A percentile compares a stretch with the other conserved stretches of the same genome.
Conservation (phyloP, 2,113 vertebrate species). For the Todiramphus saurophagus region DNA sequence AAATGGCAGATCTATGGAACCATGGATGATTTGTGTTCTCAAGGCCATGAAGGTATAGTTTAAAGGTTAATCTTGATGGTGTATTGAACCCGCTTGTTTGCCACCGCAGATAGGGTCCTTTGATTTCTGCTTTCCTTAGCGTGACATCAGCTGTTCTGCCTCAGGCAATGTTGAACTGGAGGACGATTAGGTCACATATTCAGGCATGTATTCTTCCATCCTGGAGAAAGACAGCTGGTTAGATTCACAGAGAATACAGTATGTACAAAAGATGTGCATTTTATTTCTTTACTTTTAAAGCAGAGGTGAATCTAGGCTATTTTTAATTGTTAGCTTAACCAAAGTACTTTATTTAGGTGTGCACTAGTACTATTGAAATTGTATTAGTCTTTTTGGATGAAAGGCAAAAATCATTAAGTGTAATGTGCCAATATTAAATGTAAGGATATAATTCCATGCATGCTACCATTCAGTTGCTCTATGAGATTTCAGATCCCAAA, state of each 20-base stretch:
- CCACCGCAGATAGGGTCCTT: background rate
- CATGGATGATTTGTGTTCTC: constrained; percentile 79
- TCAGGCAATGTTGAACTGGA: background rate
- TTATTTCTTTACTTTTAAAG: background rate
- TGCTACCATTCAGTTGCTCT: background rate
- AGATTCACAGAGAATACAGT: background rate
- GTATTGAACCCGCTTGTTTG: background rate
- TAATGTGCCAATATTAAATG: background rate
- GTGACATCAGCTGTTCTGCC: background rate
- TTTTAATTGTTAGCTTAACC: background rate
- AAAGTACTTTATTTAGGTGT: background rate
- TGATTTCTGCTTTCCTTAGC: background rate
- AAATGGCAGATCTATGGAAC: constrained; percentile 86
- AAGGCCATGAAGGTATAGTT: constrained; percentile 83
- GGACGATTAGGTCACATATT: background rate
- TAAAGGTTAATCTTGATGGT: background rate
- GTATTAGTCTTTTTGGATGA: background rate
- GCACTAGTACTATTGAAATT: background rate
- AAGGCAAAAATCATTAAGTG: background rate
- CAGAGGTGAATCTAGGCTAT: background rate
- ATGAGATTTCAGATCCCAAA: background rate
- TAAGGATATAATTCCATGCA: background rate
- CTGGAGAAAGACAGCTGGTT: background rate
- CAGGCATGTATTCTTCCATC: background rate
- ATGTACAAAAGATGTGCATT: background rate